These are phyloP conservation scores for Chrosomus eos DNA, from an alignment of 2,797 vertebrate genomes.

Conservation along the genomic window DNA sequence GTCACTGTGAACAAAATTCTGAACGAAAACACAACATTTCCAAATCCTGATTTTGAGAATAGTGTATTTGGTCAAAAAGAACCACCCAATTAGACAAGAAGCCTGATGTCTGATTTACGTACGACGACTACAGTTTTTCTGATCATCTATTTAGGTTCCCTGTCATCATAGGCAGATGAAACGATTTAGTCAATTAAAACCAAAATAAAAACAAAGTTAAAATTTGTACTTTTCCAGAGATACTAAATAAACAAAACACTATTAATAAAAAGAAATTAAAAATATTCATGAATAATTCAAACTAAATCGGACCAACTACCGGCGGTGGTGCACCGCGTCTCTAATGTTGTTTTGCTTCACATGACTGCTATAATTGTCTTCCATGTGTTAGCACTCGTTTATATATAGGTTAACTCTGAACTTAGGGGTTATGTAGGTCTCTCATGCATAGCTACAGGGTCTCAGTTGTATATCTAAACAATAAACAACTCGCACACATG, in stretches of 20 bases:
- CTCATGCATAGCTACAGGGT: neutral
- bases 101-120: neutral
- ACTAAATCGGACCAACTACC: neutral
- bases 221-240: neutral
- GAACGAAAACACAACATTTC: neutral
- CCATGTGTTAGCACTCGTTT: neutral
- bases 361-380: neutral
- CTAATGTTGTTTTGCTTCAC: conserved; percentile 9
- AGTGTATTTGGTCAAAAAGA: neutral
- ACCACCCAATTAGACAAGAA: neutral
- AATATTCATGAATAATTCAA: neutral
- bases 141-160: neutral
- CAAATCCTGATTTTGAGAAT: neutral
- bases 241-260: neutral
- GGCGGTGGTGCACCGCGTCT: neutral
- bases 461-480: conserved; percentile 14
- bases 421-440: neutral
- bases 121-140: neutral
- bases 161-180: neutral
- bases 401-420: conserved; percentile 30
- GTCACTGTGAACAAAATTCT: too few species aligned
- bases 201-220: neutral
- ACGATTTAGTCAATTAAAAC: neutral
- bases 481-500: neutral
- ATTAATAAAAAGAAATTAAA: neutral